phyloP scores from a whole-genome alignment of 2,113 vertebrate species.

The Corythoichthys intestinalis region DNA sequence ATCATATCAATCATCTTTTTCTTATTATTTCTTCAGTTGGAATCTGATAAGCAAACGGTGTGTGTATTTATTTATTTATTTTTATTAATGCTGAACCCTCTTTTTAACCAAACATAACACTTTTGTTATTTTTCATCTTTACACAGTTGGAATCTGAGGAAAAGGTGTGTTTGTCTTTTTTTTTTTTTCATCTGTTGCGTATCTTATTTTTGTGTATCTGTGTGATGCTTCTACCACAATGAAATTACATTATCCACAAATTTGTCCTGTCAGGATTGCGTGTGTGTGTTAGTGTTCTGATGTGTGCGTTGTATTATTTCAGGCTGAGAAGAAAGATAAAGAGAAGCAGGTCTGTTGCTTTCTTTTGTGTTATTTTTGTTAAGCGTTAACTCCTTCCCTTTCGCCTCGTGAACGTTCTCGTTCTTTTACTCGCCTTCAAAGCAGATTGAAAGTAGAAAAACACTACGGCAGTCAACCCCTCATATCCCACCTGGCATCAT shows the following conservation, averaged over 20 bases:
- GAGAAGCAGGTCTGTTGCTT: conserved; percentile 66
- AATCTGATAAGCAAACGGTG: conserved; percentile 58
- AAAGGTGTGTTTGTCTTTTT: neutral
- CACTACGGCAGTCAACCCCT: too few species aligned
- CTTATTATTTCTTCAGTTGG: conserved; percentile 21
- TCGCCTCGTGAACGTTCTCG: neutral
- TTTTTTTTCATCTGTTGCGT: neutral
- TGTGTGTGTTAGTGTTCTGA: neutral
- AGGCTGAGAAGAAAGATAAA: conserved; percentile 66
- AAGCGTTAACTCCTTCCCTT: neutral
- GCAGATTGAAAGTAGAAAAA: neutral
- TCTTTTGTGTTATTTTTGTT: neutral
- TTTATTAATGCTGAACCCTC: neutral
- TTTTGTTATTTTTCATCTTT: neutral
- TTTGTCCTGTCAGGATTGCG: conserved; percentile 5
- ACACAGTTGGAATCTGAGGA: neutral
- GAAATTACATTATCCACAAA: neutral
- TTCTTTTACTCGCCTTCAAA: neutral
- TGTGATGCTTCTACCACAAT: neutral
- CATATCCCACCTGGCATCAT: conserved; percentile 3
- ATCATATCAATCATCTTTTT: neutral
- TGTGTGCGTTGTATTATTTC: conserved; percentile 31
- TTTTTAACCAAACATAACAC: neutral
- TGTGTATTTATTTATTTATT: neutral
- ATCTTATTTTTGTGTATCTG: neutral